These are phyloP conservation scores for Drosophila chauvacae DNA, from an alignment of 1,140 invertebrate genomes.

Conservation along the genomic window DNA sequence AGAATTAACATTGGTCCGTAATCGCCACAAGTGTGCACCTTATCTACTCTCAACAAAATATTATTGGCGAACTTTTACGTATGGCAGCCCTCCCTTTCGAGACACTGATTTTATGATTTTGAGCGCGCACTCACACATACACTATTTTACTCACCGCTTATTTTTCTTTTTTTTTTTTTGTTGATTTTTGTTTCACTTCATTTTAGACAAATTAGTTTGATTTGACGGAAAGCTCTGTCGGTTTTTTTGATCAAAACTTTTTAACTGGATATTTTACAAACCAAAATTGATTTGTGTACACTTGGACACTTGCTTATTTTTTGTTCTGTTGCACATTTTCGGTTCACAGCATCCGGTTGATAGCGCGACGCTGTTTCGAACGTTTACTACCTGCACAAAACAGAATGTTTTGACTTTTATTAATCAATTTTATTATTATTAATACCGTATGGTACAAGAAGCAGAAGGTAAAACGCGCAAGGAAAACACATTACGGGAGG, in stretches of 20 bases:
- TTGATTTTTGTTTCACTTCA: slow-evolving; percentile 54
- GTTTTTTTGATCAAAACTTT: slow-evolving; percentile 27
- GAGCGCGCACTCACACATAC: slow-evolving; percentile 53
- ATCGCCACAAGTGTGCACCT: not conserved
- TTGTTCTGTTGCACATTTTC: slow-evolving; percentile 59
- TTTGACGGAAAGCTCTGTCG: slow-evolving; percentile 28
- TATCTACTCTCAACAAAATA: not conserved
- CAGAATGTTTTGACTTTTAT: slow-evolving; percentile 70
- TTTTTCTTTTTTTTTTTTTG: not conserved
- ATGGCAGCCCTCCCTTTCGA: not conserved
- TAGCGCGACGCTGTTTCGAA: slow-evolving; percentile 41
- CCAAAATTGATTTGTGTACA: slow-evolving; percentile 51
- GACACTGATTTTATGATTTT: slow-evolving; percentile 37
- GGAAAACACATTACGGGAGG: slow-evolving; percentile 52
- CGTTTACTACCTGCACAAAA: slow-evolving; percentile 66
- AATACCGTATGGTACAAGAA: slow-evolving; percentile 75
- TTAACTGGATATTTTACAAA: slow-evolving; percentile 22
- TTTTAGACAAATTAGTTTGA: slow-evolving; percentile 52
- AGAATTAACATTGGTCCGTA: slow-evolving; percentile 8
- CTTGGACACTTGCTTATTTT: slow-evolving; percentile 37
- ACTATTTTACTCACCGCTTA: slow-evolving; percentile 60
- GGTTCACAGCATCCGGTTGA: slow-evolving; percentile 21
- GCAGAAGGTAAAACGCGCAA: slow-evolving; percentile 54
- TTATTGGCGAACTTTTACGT: too few relatives aligned
- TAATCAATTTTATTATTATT: slow-evolving; percentile 83